Percentiles rank a stretch among this genome's conserved stretches.
phyloP scores from a whole-genome alignment of 2,113 vertebrate genomes.

The Phycodurus eques region DNA sequence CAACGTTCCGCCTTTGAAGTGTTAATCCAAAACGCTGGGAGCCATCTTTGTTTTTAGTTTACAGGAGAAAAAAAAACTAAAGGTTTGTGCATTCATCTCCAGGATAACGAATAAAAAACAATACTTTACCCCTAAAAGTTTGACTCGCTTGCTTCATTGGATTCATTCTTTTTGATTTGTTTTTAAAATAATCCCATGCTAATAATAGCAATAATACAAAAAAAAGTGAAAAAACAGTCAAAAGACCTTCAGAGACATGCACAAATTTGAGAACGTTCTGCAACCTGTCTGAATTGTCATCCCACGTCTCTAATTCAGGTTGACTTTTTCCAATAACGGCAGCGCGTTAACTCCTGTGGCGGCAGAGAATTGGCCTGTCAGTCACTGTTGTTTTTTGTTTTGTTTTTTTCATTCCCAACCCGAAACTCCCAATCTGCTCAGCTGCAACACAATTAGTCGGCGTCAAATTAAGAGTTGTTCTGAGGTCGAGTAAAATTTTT shows the following conservation, averaged over 20 bases:
- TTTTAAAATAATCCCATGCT: conserved; percentile 17
- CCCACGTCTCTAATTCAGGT: conserved; percentile 67
- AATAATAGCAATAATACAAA: too few relatives aligned
- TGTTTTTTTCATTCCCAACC: conserved; percentile 29
- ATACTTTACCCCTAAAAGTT: conserved; percentile 13
- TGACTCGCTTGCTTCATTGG: conserved; percentile 1
- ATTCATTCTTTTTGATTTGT: conserved; percentile 28
- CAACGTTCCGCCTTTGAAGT: conserved; percentile 62
- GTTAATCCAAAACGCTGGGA: conserved; percentile 64
- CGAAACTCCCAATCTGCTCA: conserved; percentile 70
- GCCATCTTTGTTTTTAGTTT: conserved; percentile 66
- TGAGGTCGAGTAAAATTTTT: conserved; percentile 43
- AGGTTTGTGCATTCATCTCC: conserved; percentile 7
- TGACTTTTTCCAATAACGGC: conserved; percentile 73
- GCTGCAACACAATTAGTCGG: conserved; percentile 71
- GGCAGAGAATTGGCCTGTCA: conserved; percentile 74
- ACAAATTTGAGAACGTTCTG: not conserved
- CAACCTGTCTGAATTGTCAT: conserved; percentile 51
- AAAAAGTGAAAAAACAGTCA: not conserved
- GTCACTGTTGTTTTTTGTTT: conserved; percentile 52
- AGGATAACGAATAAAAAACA: conserved; percentile 30
- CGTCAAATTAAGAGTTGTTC: conserved; percentile 69
- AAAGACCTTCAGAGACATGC: not conserved
- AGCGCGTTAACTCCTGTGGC: conserved; percentile 72
- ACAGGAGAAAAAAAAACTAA: not conserved